phyloP scores from a whole-genome alignment of 1,140 invertebrate genomes.

The Mercenaria mercenaria region DNA sequence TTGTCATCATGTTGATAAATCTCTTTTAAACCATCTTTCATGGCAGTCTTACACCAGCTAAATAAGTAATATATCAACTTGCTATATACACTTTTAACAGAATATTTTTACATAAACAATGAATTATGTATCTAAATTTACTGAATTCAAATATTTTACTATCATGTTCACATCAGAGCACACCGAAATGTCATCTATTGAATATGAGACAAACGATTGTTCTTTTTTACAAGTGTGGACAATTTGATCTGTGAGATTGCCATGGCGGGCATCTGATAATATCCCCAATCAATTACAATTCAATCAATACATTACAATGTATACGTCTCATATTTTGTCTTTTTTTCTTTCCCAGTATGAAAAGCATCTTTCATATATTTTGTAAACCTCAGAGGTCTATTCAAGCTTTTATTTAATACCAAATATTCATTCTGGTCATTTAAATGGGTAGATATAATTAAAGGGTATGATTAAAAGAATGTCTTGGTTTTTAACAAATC shows the following conservation, averaged over 20 bases:
- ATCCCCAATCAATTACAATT: not conserved
- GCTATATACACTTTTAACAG: too few relatives aligned
- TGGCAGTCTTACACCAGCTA: too few relatives aligned
- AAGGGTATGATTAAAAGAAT: too few relatives aligned
- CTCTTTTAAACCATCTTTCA: too few relatives aligned
- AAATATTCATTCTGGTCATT: not conserved
- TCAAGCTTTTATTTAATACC: not conserved
- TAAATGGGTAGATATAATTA: not conserved
- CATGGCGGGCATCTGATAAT: conserved; percentile 17
- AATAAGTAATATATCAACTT: too few relatives aligned
- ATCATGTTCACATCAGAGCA: not conserved
- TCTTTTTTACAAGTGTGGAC: conserved; percentile 24
- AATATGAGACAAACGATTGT: not conserved
- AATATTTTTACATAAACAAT: too few relatives aligned
- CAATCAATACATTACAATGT: conserved; percentile 6
- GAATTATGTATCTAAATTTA: too few relatives aligned
- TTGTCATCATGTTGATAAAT: too few relatives aligned
- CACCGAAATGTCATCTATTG: not conserved
- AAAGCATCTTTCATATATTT: not conserved
- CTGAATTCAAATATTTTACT: not conserved
- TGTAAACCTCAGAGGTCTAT: not conserved
- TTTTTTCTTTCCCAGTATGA: not conserved
- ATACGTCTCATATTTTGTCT: not conserved
- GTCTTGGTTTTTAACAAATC: too few relatives aligned
- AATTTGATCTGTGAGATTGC: conserved; percentile 18